These are phyloP conservation scores for Astyanax mexicanus DNA, from an alignment of 2,797 vertebrate genomes.

Conservation along the genomic window DNA sequence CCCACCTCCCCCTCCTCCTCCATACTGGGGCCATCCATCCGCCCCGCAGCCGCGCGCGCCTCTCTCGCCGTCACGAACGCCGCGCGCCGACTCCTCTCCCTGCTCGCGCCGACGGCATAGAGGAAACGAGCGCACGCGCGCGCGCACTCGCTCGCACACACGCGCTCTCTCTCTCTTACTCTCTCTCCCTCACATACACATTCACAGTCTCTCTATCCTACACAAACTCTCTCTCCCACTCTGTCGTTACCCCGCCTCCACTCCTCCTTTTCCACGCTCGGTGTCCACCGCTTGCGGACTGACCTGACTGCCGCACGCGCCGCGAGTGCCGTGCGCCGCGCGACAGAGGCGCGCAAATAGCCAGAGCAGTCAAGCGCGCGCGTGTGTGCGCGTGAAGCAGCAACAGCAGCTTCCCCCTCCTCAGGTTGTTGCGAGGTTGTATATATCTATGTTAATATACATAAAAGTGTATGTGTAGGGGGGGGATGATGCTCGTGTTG, in stretches of 20 bases:
- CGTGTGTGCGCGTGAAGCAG: constrained; percentile 4
- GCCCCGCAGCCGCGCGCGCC: constrained; percentile 45
- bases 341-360: constrained; percentile 72
- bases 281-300: constrained; percentile 3
- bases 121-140: constrained; percentile 11
- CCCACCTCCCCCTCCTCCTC: constrained; percentile 78
- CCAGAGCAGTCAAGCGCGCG: constrained; percentile 45
- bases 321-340: constrained; percentile 66
- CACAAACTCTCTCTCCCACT: too few relatives aligned
- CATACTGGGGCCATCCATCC: constrained; percentile 97
- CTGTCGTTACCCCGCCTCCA: not conserved
- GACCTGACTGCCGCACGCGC: constrained; percentile 69
- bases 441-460: too few relatives aligned
- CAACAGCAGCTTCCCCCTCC: constrained; percentile 47
- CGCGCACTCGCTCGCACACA: not conserved
- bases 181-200: not conserved
- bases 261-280: not conserved
- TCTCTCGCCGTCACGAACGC: constrained; percentile 33
- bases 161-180: not conserved
- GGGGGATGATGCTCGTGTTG: too few relatives aligned
- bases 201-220: not conserved
- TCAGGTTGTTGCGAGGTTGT: not conserved
- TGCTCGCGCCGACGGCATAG: constrained; percentile 55
- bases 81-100: constrained; percentile 67
- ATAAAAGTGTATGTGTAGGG: too few relatives aligned